Base-by-base conservation (phyloP, 2,113 vertebrate genomes). In the Channa maculata region DNA sequence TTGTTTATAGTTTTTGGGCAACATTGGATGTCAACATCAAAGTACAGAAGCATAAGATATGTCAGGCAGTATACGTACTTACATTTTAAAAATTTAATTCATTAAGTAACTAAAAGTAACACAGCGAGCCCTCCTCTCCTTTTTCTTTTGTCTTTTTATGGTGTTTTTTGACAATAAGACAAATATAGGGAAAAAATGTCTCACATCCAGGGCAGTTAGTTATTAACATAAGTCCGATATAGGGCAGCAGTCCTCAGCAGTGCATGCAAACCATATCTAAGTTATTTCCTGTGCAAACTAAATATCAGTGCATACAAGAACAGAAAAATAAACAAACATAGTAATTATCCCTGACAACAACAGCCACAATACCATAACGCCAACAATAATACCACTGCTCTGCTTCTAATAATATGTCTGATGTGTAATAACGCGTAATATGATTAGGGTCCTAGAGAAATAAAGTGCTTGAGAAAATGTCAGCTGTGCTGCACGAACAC, bases 281-380 rank as follows among this genome's bases (percentile, higher is more conserved):
- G 14, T 65, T 67, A 80, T 80, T 84, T 86, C 66, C 37, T 73
- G 69, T 33, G 45, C 67, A 83, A 76, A 66, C 15, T 48, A 73
- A 84, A 76, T 55, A 65, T 63, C 53, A 37, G 50, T 12, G 1
- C 45, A 44, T 46, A 54, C 45, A 45, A 54, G 62, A 39, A 44
- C 0, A 3, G 33, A 64, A 57, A 59, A 50, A 65, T 50, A 75
- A 83, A 83, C 34, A 75, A 46, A 45, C 0, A 76, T 65, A 51
- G 71, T 78, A 39, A 79, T 43, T 52, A 66, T 24, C 5, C 34
- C 41, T 52, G 49, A 73, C 48, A 62, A 58, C 39, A 83, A 61
- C n/a, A 72, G 38, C 41, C 54, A 53, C 13, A 76, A 15, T 41
- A 71, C 33, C 36, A 54, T 72, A 69, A 65, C 52, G 52, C 24